Conservation (phyloP, 2,113 vertebrate genomes). For the Dicrurus megarhynchus region DNA sequence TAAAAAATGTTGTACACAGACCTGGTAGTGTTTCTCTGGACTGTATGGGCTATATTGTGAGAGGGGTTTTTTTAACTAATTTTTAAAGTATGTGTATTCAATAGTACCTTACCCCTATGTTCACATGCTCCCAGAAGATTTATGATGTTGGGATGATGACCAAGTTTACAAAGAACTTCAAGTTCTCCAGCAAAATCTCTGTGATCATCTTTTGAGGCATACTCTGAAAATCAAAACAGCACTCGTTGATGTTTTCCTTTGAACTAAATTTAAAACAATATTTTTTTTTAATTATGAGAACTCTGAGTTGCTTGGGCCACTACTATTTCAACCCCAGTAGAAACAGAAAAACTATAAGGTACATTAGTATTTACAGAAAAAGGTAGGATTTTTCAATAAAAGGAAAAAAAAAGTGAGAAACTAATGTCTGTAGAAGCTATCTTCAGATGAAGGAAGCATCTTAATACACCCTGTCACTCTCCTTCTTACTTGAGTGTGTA, state of each 20-base stretch:
- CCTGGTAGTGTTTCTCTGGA: neutral
- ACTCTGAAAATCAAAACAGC: conserved; percentile 74
- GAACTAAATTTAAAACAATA: neutral
- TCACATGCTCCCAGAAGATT: conserved; percentile 89
- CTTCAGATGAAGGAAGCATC: neutral
- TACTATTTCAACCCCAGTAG: neutral
- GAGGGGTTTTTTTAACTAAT: accelerated
- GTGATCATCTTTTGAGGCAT: conserved; percentile 89
- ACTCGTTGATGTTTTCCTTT: neutral
- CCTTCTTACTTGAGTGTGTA: neutral
- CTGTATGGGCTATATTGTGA: neutral
- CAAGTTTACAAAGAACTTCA: conserved; percentile 89
- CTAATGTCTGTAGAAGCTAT: neutral
- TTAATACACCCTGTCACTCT: neutral
- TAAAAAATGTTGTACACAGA: neutral
- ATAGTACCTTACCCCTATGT: conserved; percentile 77
- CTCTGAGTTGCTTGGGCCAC: neutral
- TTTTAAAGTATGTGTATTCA: neutral
- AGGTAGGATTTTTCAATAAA: neutral
- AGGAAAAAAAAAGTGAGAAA: neutral
- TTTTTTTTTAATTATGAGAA: neutral
- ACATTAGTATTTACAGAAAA: neutral
- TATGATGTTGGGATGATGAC: conserved; percentile 88
- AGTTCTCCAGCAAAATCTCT: conserved; percentile 88
- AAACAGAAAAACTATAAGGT: neutral